These are phyloP conservation scores for Chaetogeoica ovagalla DNA, from an alignment of 2,888 invertebrate species.

Conservation along the genomic window DNA sequence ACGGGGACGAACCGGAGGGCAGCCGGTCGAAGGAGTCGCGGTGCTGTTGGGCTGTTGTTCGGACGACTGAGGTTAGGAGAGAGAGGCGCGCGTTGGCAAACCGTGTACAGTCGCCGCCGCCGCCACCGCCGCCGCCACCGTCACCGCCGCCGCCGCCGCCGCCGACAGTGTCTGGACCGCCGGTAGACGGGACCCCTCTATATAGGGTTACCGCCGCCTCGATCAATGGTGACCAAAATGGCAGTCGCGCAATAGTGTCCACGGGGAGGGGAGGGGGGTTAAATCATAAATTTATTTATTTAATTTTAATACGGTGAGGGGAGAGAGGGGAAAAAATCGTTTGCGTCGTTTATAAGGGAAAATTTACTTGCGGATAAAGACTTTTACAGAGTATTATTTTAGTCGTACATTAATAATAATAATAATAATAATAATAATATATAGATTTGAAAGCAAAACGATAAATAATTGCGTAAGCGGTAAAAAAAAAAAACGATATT, in stretches of 20 bases:
- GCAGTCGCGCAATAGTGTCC: neutral
- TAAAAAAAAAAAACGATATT: too few relatives aligned
- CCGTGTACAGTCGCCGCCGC: neutral
- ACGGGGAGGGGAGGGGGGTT: too few relatives aligned
- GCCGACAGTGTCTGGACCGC: slow-evolving; percentile 47
- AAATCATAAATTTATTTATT: too few relatives aligned
- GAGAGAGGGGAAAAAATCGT: too few relatives aligned
- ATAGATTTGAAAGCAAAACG: too few relatives aligned
- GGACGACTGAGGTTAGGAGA: slow-evolving; percentile 43
- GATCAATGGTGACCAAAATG: slow-evolving; percentile 51
- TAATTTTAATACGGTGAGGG: too few relatives aligned
- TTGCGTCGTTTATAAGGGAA: too few relatives aligned
- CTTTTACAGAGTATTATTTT: too few relatives aligned
- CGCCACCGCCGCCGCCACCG: neutral
- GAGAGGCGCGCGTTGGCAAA: slow-evolving; percentile 31
- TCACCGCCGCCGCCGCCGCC: slow-evolving; percentile 35
- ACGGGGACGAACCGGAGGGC: slow-evolving; percentile 36
- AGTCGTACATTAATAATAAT: too few relatives aligned
- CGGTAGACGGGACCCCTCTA: slow-evolving; percentile 51
- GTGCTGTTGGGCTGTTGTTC: slow-evolving; percentile 44
- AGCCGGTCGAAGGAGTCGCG: slow-evolving; percentile 47
- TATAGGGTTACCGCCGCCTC: slow-evolving; percentile 34
- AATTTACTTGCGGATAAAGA: too few relatives aligned
- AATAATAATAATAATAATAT: too few relatives aligned
- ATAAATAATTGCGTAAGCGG: too few relatives aligned